These are phyloP conservation scores for Tribolium freemani DNA, from an alignment of 2,888 invertebrate genomes.

Conservation along the genomic window DNA sequence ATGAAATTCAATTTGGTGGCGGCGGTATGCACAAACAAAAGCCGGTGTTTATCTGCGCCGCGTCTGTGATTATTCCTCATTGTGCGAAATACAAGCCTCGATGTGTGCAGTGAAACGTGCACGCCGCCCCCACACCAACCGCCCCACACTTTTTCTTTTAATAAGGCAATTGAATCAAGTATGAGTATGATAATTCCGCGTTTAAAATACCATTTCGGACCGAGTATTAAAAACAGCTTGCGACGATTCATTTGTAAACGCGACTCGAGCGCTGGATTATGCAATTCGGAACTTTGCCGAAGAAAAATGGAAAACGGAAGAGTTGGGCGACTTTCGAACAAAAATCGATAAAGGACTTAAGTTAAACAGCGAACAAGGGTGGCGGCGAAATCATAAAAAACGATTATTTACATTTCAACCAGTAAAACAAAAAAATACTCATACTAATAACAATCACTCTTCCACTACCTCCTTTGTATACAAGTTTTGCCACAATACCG, in stretches of 20 bases:
- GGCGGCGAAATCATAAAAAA: too few relatives aligned
- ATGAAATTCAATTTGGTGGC: slow-evolving; percentile 47
- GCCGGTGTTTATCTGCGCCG: slow-evolving; percentile 43
- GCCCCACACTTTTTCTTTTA: slow-evolving; percentile 24
- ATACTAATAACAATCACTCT: too few relatives aligned
- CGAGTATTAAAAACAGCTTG: slow-evolving; percentile 34
- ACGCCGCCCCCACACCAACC: slow-evolving; percentile 25
- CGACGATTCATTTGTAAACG: slow-evolving; percentile 28
- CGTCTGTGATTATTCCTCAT: slow-evolving; percentile 45
- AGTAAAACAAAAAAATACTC: too few relatives aligned
- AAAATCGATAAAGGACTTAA: slow-evolving; percentile 1
- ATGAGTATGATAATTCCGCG: slow-evolving; percentile 31
- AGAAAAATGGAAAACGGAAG: slow-evolving; percentile 29
- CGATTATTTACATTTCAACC: too few relatives aligned
- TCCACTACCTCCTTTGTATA: too few relatives aligned
- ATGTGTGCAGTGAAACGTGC: slow-evolving; percentile 40
- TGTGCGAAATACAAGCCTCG: slow-evolving; percentile 38
- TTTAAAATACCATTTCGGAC: slow-evolving; percentile 28
- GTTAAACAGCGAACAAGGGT: not conserved
- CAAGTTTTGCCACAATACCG: too few relatives aligned
- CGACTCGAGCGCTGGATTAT: slow-evolving; percentile 25
- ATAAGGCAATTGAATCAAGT: slow-evolving; percentile 24
- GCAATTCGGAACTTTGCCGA: slow-evolving; percentile 20
- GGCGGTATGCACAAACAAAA: slow-evolving; percentile 42
- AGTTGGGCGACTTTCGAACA: slow-evolving; percentile 18